Evolutionary conservation across 2,113 vertebrate genomes (phyloP), one percentile per base, ranked within the genome.

Genomic region (Lipotes vexillifer): DNA sequence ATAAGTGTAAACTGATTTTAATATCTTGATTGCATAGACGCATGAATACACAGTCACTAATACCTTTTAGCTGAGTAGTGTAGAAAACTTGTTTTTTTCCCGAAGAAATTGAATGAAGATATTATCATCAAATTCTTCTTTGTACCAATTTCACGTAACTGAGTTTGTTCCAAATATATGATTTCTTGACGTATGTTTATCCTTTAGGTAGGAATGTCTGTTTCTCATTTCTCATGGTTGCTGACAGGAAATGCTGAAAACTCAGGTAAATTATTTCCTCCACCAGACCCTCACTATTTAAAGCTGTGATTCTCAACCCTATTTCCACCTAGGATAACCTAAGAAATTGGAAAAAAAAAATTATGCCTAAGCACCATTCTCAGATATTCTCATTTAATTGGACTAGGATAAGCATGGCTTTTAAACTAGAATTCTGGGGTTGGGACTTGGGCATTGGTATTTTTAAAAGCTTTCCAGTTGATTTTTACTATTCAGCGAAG

Each of bases 1-100:
- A 55, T 81, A 87, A 80, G 31, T 84, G 23, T 92, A 81, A 88
- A 74, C 66, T 66, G 88, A 87, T 92, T 86, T 95, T 95, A 87
- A 65, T 92, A 61, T 78, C 52, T 55, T 63, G 6, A 92, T 87
- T 87, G 18, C 38, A 10, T 74, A 8, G 36, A 74, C 21, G 71
- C 57, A 87, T 52, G 11, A 75, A 87, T 44, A 81, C 81, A 72
- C 90, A 88, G 63, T 82, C 36, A 66, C 55, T 92, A 81, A 31
- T 44, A 81, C 25, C 36, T 38, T 82, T 88, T 57, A 38, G 29
- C 36, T 92, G 49, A 66, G 33, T 92, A 87, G 44, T 65, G 31
- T 66, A 88, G 83, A 82, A 88, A 92, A 65, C 15, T 66, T 3
- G 4, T 5, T 88, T 87, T 87, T 87, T 95, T 65, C 61, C 27